A percentile compares a stretch with the other conserved stretches of the same genome.
phyloP scores from a whole-genome alignment of 92 coral and sea anemone species.

The Porites lobata region DNA sequence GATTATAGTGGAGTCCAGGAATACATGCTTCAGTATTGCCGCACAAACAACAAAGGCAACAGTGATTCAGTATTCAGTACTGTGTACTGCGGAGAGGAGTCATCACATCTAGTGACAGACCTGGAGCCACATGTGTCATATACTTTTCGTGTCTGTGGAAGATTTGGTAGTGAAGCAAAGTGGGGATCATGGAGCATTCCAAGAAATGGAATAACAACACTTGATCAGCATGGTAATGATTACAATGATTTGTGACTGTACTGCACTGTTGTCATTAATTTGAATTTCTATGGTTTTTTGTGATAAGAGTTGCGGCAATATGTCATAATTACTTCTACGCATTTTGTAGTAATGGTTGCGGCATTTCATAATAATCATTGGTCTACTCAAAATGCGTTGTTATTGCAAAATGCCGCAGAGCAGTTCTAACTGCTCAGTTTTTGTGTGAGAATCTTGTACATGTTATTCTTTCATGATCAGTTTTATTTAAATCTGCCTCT shows the following conservation, averaged over 20 bases:
- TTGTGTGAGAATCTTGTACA: too few relatives aligned
- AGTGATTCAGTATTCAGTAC: slow-evolving; percentile 86
- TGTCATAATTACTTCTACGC: too few relatives aligned
- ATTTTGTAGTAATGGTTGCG: too few relatives aligned
- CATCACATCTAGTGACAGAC: slow-evolving; percentile 88
- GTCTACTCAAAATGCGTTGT: too few relatives aligned
- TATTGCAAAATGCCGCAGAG: too few relatives aligned
- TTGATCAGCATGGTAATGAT: slow-evolving; percentile 94
- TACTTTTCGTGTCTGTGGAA: slow-evolving; percentile 97
- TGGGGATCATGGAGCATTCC: slow-evolving; percentile 99
- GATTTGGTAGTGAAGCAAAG: slow-evolving; percentile 91
- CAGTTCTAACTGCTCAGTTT: too few relatives aligned
- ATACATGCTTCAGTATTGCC: slow-evolving; percentile 94
- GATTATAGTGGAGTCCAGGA: slow-evolving; percentile 94
- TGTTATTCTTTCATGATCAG: too few relatives aligned
- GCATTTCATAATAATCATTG: too few relatives aligned
- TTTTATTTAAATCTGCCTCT: too few relatives aligned
- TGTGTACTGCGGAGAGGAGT: slow-evolving; percentile 89
- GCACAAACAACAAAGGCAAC: slow-evolving; percentile 90
- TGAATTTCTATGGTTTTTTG: too few relatives aligned
- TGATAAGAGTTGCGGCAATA: too few relatives aligned
- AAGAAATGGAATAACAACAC: slow-evolving; percentile 91
- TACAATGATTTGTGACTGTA: background rate
- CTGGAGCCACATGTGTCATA: slow-evolving; percentile 95
- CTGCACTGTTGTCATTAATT: too few relatives aligned